Percentiles rank a stretch among this genome's conserved stretches.
phyloP scores from a whole-genome alignment of 2,888 invertebrate species.

The Eudemis profundana region DNA sequence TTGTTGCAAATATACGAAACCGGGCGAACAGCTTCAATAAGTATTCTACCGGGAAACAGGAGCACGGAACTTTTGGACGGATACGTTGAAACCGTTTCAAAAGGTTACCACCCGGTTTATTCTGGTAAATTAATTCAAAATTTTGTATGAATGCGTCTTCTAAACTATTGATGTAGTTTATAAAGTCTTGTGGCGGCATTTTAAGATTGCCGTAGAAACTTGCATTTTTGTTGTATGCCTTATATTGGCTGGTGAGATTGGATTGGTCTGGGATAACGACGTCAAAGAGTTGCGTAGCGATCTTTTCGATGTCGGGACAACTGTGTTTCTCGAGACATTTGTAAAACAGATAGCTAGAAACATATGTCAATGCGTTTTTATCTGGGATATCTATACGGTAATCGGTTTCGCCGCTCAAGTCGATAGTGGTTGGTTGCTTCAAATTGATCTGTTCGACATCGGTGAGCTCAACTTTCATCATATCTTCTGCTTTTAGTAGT shows the following conservation, averaged over 20 bases:
- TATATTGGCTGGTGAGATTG: background rate
- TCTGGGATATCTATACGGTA: constrained; percentile 43
- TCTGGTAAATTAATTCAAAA: constrained; percentile 12
- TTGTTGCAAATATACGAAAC: constrained; percentile 29
- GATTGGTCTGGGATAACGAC: constrained; percentile 2
- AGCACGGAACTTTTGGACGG: constrained; percentile 23
- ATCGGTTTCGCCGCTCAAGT: constrained; percentile 38
- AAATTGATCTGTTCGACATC: background rate
- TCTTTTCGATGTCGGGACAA: too few relatives aligned
- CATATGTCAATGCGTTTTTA: constrained; percentile 41
- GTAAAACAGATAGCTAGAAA: constrained; percentile 40
- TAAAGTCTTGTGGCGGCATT: constrained; percentile 33
- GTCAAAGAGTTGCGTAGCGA: constrained; percentile 3
- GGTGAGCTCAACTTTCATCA: constrained; percentile 11
- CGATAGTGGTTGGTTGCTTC: background rate
- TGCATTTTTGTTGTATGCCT: constrained; percentile 29
- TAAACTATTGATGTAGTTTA: constrained; percentile 28
- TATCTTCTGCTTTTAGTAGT: constrained; percentile 36
- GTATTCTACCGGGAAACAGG: too few relatives aligned
- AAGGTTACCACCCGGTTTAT: constrained; percentile 6
- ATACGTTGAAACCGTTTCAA: background rate
- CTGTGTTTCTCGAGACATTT: constrained; percentile 38
- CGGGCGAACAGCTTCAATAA: constrained; percentile 39
- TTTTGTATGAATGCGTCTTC: constrained; percentile 23
- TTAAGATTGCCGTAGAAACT: constrained; percentile 28